Evolutionary conservation across 35 echinoderm and acorn worm species (phyloP).

Genomic region (Lytechinus variegatus): DNA sequence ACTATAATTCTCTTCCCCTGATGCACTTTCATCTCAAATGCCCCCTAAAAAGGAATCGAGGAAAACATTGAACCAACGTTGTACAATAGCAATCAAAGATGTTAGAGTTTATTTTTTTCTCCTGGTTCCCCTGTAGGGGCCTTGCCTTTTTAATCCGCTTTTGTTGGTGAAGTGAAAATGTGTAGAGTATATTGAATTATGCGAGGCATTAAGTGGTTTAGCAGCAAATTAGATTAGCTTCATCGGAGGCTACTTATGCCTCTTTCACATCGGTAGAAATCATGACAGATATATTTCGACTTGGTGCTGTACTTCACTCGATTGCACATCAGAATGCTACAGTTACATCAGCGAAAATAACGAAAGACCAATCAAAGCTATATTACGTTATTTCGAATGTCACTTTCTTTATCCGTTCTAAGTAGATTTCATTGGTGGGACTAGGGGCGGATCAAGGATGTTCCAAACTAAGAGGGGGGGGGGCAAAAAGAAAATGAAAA

Average conservation of each 20-base stretch:
- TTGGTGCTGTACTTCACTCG: no score
- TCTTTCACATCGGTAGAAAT: neutral
- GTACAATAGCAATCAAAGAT: neutral
- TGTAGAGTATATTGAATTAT: slow-evolving; percentile 55
- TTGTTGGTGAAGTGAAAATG: slow-evolving; percentile 49
- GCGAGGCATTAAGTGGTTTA: slow-evolving; percentile 55
- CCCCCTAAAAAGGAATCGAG: neutral
- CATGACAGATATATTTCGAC: neutral
- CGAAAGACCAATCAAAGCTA: no score
- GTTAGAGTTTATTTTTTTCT: no score
- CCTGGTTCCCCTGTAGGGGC: neutral
- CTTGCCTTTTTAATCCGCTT: slow-evolving; percentile 44
- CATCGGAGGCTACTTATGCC: slow-evolving; percentile 23
- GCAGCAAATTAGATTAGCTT: slow-evolving; percentile 51
- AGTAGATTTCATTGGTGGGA: no score
- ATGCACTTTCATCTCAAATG: neutral
- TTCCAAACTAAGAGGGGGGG: no score
- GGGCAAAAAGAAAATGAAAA: no score
- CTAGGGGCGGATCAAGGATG: no score
- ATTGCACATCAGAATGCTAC: no score
- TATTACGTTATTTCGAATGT: no score
- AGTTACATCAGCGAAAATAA: no score
- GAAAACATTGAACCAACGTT: no score
- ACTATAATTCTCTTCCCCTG: neutral
- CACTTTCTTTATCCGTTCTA: no score